Conservation (phyloP, 1,140 invertebrate genomes). For the Stegodyphus dumicola region DNA sequence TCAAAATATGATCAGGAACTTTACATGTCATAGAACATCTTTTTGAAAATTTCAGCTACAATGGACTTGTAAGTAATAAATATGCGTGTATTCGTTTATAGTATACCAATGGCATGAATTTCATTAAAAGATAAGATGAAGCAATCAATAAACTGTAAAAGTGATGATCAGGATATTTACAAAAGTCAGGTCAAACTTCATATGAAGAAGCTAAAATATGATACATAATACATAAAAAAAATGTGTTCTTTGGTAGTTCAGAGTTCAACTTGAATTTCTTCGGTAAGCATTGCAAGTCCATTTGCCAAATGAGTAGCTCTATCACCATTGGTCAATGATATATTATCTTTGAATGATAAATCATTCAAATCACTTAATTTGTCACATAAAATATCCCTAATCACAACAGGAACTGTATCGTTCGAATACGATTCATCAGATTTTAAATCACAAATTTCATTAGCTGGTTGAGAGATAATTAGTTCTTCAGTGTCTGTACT, state of each 20-base stretch:
- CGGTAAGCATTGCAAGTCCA: slow-evolving; percentile 17
- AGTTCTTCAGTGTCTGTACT: not conserved
- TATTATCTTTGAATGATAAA: not conserved
- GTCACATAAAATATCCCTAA: not conserved
- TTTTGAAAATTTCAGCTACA: too few species aligned
- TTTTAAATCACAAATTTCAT: slow-evolving; percentile 12
- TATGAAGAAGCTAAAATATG: not conserved
- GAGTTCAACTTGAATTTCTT: slow-evolving; percentile 36
- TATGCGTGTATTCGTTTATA: too few species aligned
- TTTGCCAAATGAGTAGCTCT: slow-evolving; percentile 1
- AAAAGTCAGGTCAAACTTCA: not conserved
- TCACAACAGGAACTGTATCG: slow-evolving; percentile 43
- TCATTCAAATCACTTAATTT: not conserved
- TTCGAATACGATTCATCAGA: slow-evolving; percentile 20
- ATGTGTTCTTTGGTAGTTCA: slow-evolving; percentile 31
- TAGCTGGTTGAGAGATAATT: not conserved
- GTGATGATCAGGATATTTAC: not conserved
- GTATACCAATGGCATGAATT: too few species aligned
- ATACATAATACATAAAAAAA: slow-evolving; percentile 14
- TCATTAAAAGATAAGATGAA: too few species aligned
- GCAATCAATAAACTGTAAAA: too few species aligned
- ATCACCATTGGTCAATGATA: slow-evolving; percentile 10
- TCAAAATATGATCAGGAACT: too few species aligned
- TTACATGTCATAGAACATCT: too few species aligned
- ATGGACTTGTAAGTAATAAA: too few species aligned